phyloP scores from a whole-genome alignment of 2,888 invertebrate species.

The Celastrina argiolus region DNA sequence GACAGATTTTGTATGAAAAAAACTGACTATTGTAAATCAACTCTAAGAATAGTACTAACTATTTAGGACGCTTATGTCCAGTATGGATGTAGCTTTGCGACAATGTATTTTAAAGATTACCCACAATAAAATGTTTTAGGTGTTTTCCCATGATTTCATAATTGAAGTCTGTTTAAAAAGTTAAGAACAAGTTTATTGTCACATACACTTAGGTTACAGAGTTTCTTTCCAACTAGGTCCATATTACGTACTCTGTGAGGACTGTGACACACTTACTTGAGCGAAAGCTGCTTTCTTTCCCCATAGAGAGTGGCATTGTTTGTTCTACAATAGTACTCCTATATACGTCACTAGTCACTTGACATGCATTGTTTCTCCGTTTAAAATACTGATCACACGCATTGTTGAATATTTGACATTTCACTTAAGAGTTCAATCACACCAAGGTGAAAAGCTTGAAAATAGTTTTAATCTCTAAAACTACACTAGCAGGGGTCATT shows the following conservation, averaged over 20 bases:
- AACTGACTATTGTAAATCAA: too few relatives aligned
- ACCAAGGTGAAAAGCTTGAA: neutral
- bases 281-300: conserved; percentile 39
- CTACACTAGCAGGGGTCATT: too few relatives aligned
- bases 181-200: neutral
- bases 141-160: too few relatives aligned
- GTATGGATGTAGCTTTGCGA: too few relatives aligned
- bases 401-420: conserved; percentile 3
- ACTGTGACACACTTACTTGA: conserved; percentile 33
- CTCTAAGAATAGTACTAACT: too few relatives aligned
- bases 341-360: conserved; percentile 26
- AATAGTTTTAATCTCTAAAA: too few relatives aligned
- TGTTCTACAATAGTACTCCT: conserved; percentile 37
- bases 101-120: too few relatives aligned
- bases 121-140: too few relatives aligned
- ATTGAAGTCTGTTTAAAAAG: too few relatives aligned
- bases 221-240: conserved; percentile 20
- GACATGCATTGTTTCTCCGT: conserved; percentile 11
- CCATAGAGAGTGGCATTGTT: conserved; percentile 38
- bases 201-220: neutral
- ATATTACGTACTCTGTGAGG: conserved; percentile 24
- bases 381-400: conserved; percentile 10
- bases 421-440: neutral
- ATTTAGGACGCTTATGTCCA: too few relatives aligned
- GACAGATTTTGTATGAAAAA: too few relatives aligned